Percentiles rank a stretch among this genome's conserved stretches.
These are phyloP conservation scores for Sturmia bella DNA, from an alignment of 2,888 invertebrate species.

Conservation along the genomic window DNA sequence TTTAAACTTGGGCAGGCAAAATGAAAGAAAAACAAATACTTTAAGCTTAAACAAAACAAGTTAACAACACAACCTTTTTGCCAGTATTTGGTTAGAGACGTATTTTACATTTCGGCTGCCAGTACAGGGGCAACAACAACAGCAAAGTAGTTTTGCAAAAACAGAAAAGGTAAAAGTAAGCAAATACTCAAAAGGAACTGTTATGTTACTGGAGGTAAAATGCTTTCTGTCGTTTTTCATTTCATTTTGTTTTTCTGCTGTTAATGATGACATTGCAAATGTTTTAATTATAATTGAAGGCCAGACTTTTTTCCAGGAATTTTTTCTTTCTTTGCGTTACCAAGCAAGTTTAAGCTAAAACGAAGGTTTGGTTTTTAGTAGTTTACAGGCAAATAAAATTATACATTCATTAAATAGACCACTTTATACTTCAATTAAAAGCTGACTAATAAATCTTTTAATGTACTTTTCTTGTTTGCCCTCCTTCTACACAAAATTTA, in stretches of 20 bases:
- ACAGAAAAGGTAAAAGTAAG: background rate
- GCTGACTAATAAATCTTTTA: background rate
- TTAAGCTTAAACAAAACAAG: conserved; percentile 56
- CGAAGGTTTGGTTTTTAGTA: conserved; percentile 3
- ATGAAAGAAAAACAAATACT: conserved; percentile 41
- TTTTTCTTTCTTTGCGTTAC: background rate
- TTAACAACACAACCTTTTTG: conserved; percentile 35
- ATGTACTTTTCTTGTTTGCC: conserved; percentile 49
- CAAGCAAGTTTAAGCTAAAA: too few relatives aligned
- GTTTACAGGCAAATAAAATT: conserved; percentile 22
- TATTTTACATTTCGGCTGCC: conserved; percentile 34
- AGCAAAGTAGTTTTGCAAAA: background rate
- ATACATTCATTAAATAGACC: too few relatives aligned
- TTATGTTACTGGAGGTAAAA: background rate
- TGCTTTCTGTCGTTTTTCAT: conserved; percentile 14
- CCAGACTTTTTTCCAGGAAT: conserved; percentile 12
- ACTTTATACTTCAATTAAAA: too few relatives aligned
- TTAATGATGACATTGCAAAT: conserved; percentile 66
- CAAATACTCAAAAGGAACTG: background rate
- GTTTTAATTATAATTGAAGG: conserved; percentile 66
- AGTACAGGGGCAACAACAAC: background rate
- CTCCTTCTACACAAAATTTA: background rate
- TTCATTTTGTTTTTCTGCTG: conserved; percentile 11
- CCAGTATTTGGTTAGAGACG: conserved; percentile 19
- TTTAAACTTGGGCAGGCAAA: conserved; percentile 2